These are phyloP conservation scores for Drosophila maculinotata DNA, from an alignment of 2,888 invertebrate species.

Conservation along the genomic window DNA sequence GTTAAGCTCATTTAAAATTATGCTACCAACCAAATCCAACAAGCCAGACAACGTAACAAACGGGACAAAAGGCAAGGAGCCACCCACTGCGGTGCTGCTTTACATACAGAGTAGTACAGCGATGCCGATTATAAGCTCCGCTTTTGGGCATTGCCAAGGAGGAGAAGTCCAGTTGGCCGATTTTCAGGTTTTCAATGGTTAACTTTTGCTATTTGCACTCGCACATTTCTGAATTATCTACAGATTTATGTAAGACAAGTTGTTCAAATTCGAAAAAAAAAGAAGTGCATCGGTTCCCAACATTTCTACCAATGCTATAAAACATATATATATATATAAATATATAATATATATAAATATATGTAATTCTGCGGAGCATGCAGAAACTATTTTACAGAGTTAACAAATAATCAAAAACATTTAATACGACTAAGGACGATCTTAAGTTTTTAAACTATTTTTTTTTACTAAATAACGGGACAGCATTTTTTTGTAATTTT, in stretches of 20 bases:
- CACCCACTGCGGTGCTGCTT: background rate
- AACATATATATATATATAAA: slow-evolving; percentile 3
- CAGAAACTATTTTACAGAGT: slow-evolving; percentile 1
- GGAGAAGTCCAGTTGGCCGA: slow-evolving; percentile 14
- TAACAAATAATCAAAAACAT: slow-evolving; percentile 14
- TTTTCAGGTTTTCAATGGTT: slow-evolving; percentile 16
- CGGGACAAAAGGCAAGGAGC: slow-evolving; percentile 15
- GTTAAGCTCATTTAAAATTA: slow-evolving; percentile 72
- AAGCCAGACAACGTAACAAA: slow-evolving; percentile 23
- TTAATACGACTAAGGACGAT: background rate
- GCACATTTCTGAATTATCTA: slow-evolving; percentile 14
- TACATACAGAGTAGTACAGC: background rate
- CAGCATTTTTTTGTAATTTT: too few species aligned
- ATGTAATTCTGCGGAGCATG: slow-evolving; percentile 1
- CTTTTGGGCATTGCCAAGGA: slow-evolving; percentile 4
- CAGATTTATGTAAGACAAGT: background rate
- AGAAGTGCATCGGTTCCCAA: slow-evolving; percentile 8
- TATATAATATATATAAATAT: background rate
- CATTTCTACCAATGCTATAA: slow-evolving; percentile 2
- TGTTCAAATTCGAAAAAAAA: slow-evolving; percentile 10
- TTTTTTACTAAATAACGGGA: too few species aligned
- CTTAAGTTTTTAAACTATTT: too few species aligned
- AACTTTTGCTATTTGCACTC: slow-evolving; percentile 8
- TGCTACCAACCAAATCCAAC: slow-evolving; percentile 53
- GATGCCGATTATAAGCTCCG: slow-evolving; percentile 19